A percentile compares a stretch with the other conserved stretches of the same genome.
Evolutionary conservation across 2,113 vertebrate genomes (phyloP).

Genomic region (Bubo scandiacus): DNA sequence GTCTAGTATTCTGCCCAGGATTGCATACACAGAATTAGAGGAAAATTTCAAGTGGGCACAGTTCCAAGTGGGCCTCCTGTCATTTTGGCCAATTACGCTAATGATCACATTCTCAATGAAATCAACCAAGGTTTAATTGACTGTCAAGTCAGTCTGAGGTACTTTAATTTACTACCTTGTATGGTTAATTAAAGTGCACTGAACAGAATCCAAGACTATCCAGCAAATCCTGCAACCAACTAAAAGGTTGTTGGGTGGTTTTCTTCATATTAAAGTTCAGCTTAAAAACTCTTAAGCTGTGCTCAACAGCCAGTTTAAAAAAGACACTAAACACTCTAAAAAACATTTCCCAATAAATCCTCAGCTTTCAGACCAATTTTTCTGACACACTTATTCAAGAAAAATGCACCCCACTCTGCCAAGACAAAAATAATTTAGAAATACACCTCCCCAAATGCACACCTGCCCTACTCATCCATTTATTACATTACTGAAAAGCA

Average conservation of each 20-base stretch:
- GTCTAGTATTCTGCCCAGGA: not conserved
- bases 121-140: slow-evolving; percentile 58
- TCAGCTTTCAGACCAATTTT: not conserved
- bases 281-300: not conserved
- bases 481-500: not conserved
- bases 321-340: not conserved
- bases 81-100: slow-evolving; percentile 54
- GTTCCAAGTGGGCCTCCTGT: slow-evolving; percentile 43
- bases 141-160: slow-evolving; percentile 53
- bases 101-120: slow-evolving; percentile 66
- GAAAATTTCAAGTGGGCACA: slow-evolving; percentile 27
- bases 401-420: not conserved
- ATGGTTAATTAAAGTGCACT: slow-evolving; percentile 39
- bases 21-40: not conserved
- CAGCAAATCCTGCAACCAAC: not conserved
- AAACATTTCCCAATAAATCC: not conserved
- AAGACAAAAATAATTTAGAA: not conserved
- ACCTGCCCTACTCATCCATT: not conserved
- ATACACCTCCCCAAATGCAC: not conserved
- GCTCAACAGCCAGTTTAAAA: not conserved
- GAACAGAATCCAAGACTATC: slow-evolving; percentile 19
- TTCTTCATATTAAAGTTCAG: not conserved
- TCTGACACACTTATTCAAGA: not conserved
- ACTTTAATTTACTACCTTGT: slow-evolving; percentile 54
- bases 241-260: not conserved